These are phyloP conservation scores for Nephrotoma guestfalica DNA, from an alignment of 2,888 invertebrate species.

Conservation along the genomic window DNA sequence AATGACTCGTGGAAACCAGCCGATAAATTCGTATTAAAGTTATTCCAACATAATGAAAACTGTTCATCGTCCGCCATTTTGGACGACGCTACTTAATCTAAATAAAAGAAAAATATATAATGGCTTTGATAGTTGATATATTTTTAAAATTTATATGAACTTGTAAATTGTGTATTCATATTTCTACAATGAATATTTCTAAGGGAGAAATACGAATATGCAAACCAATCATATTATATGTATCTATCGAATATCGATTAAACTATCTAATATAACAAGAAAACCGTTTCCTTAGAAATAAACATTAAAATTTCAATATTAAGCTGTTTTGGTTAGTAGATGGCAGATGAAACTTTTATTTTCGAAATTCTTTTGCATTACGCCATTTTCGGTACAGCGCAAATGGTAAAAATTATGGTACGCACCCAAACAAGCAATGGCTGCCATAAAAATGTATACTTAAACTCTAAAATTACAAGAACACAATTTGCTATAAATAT, in stretches of 20 bases:
- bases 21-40: constrained; percentile 57
- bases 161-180: neutral
- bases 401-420: neutral
- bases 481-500: too few relatives aligned
- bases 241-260: neutral
- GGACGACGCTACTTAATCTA: constrained; percentile 14
- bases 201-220: neutral
- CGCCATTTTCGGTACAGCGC: neutral
- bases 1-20: constrained; percentile 56
- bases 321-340: neutral
- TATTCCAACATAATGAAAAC: constrained; percentile 62
- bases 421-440: too few relatives aligned
- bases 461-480: too few relatives aligned
- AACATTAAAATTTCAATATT: too few relatives aligned
- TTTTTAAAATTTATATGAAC: too few relatives aligned
- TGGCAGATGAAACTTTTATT: neutral
- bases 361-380: neutral
- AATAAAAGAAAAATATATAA: neutral
- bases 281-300: too few relatives aligned
- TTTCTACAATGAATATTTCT: neutral
- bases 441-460: too few relatives aligned
- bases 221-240: neutral
- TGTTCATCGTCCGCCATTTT: constrained; percentile 59
- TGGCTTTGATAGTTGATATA: too few relatives aligned
- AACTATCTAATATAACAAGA: too few relatives aligned